Evolutionary conservation across 23 tunicate species (phyloP).

Genomic region (Halocynthia aurantium): DNA sequence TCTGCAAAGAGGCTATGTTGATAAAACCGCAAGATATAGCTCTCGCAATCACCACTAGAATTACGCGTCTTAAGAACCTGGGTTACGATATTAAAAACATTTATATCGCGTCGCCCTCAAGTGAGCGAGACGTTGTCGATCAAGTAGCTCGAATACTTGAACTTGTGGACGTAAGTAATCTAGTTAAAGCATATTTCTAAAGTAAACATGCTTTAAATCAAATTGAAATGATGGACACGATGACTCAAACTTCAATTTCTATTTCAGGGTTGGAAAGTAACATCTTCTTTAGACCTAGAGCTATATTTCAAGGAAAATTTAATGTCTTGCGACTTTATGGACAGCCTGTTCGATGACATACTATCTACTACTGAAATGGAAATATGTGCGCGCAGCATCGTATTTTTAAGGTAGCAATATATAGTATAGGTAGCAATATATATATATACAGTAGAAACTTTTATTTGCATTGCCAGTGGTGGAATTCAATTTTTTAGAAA

Average conservation of each 20-base stretch:
- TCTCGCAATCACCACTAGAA: neutral
- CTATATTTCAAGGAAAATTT: neutral
- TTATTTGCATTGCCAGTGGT: too few species aligned
- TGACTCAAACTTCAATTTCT: neutral
- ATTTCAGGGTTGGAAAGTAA: slow-evolving; percentile 6
- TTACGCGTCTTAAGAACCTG: neutral
- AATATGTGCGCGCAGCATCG: slow-evolving; percentile 6
- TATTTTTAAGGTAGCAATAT: slow-evolving; percentile 17
- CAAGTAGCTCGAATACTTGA: neutral
- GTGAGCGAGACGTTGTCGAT: neutral
- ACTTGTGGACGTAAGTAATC: neutral
- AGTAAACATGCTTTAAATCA: neutral
- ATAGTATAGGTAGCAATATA: slow-evolving; percentile 12
- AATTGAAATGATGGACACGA: neutral
- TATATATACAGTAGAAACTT: too few species aligned
- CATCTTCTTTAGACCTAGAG: slow-evolving; percentile 9
- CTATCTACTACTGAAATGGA: slow-evolving; percentile 17
- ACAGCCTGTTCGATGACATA: slow-evolving; percentile 7
- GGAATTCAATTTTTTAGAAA: too few species aligned
- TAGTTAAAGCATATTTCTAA: neutral
- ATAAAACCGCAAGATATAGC: neutral
- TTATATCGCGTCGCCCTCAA: slow-evolving; percentile 19
- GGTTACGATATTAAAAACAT: neutral
- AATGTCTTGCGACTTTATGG: neutral
- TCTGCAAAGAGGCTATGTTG: slow-evolving; percentile 1